Evolutionary conservation across 2,797 vertebrate species (phyloP), one percentile per base, ranked within the genome.

Genomic region (Gymnodraco acuticeps): DNA sequence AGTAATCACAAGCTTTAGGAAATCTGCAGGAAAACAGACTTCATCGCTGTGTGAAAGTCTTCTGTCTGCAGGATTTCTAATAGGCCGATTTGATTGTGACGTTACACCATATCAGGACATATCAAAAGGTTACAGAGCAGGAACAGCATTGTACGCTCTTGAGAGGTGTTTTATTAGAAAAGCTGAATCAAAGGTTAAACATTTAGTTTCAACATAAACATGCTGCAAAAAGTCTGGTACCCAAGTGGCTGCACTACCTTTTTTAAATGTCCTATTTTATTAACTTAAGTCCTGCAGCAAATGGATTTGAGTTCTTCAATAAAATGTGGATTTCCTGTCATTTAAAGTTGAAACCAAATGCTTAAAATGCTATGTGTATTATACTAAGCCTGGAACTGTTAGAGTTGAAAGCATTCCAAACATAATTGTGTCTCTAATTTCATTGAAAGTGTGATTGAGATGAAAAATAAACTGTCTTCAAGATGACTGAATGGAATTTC

Each of bases 1-100:
- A 46, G 88, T 93, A 94, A 95, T 93, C 91, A 88, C 88, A 89
- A 89, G 90, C 90, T 94, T 93, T 92, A 82, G 91, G 86, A 94
- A 94, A 94, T 94, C 85, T 90, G 86, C 77, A 75, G 82, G 86
- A 91, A 92, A 92, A 91, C 77, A 81, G 75, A 84, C 89, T 84
- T 89, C 82, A 87, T 88, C 78, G 74, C 78, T 90, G 66, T 88
- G 82, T 85, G 76, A 88, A 91, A 83, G 77, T 80, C 68, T 79
- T 80, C 80, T 75, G 75, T 89, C 68, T 86, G 77, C 65, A 19
- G 55, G 71, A 62, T 66, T 70, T 77, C 17, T 71, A 27, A 72
- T 77, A 60, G 46, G 74, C 31, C 58, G 42, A 10, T 65, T 78
- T 74, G 60, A 73, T 83, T 70, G 73, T 74, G 75, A 88, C 3